phyloP scores from a whole-genome alignment of 2,797 vertebrate genomes.

The Hipposideros larvatus region DNA sequence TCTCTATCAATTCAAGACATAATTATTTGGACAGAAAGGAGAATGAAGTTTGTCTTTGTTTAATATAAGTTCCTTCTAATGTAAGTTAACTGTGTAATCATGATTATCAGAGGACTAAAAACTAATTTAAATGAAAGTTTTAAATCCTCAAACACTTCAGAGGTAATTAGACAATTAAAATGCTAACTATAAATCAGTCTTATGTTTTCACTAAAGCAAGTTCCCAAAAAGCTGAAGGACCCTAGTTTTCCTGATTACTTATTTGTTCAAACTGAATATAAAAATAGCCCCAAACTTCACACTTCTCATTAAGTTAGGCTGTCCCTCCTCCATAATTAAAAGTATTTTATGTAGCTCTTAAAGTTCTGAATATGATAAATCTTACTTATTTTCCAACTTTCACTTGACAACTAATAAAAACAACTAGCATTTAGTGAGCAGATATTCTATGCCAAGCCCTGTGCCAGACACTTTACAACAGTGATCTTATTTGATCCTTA shows the following conservation, averaged over 20 bases:
- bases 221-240: not conserved
- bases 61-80: not conserved
- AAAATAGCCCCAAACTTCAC: not conserved
- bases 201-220: constrained; percentile 25
- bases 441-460: not conserved
- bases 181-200: not conserved
- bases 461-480: not conserved
- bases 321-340: not conserved
- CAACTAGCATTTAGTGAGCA: not conserved
- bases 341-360: not conserved
- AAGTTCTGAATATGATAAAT: not conserved
- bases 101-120: constrained; percentile 5
- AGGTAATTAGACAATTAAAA: constrained; percentile 13
- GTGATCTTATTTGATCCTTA: not conserved
- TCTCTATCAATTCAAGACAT: not conserved
- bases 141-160: not conserved
- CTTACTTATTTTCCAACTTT: not conserved
- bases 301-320: not conserved
- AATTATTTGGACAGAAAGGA: constrained; percentile 12
- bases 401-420: not conserved
- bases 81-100: not conserved
- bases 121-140: constrained; percentile 33
- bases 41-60: not conserved
- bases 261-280: not conserved
- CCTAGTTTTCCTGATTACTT: not conserved